Base-by-base conservation (phyloP, 2,797 vertebrate species). In the Oreortyx pictus region DNA sequence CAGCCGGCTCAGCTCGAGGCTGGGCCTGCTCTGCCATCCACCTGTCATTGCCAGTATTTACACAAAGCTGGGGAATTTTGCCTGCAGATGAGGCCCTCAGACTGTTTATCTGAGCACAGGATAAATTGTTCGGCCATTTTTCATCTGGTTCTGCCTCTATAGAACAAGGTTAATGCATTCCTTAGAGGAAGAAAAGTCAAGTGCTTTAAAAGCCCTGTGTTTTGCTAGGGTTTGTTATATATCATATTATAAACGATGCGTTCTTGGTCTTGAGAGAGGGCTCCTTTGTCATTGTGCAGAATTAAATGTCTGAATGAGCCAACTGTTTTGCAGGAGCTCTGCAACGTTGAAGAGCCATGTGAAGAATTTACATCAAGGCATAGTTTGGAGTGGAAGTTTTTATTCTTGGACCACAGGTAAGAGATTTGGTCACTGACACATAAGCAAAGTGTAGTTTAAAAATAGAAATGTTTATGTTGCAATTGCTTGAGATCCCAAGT, bases 351-450 rank as follows among this genome's bases (percentile, higher is more conserved):
- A 61, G 98, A 98, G 89, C 96, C 98, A 0, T 97, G 96, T 89
- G 98, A 98, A 97, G 98, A 99, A 96, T 98, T 98, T 96, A 97
- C 98, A 35, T 98, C 98, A 1, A 97, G 98, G 94, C 97, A 98
- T 97, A 98, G 98, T 91, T 97, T 99, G 60, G 98, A 99, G 89
- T 98, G 98, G 97, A 98, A 99, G 90, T 98, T 98, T 93, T 93
- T 98, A 65, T 98, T 98, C 95, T 95, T 98, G 91, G 98, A 98
- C 89, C 97, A 98, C 94, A 99, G 99, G 99, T 99, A 97, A 97
- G 96, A 89, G 13, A 33, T 78, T 59, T 83, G 23, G 2, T 75
- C 29, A 57, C 46, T 52, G 71, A 67, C 47, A 5, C 68, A 47
- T 70, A 49, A 83, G 49, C 25, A 74, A 86, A 66, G 18, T 49